Percentiles rank a stretch among this genome's conserved stretches.
phyloP scores from a whole-genome alignment of 2,113 vertebrate genomes.

The Ptilorrhoa leucosticta region DNA sequence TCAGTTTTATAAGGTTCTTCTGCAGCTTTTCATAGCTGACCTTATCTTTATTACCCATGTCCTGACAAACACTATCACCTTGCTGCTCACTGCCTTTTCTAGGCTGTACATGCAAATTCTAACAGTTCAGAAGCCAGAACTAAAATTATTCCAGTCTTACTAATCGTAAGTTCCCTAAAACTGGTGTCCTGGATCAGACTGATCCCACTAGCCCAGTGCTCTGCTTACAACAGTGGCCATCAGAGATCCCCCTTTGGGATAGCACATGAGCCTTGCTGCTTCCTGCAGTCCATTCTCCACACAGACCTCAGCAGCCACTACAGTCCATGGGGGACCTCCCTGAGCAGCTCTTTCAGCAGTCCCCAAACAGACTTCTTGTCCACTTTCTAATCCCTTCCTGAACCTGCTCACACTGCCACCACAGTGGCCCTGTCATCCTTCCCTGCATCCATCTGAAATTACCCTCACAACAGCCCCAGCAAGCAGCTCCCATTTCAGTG shows the following conservation, averaged over 20 bases:
- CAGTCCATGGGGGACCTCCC: rapidly evolving
- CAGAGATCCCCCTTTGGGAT: not conserved
- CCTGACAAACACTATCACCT: not conserved
- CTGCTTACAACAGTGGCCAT: not conserved
- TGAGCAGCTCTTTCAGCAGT: not conserved
- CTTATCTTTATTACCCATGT: not conserved
- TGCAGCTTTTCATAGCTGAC: not conserved
- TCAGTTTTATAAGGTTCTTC: not conserved
- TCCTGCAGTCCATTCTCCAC: not conserved
- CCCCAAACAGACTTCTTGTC: not conserved
- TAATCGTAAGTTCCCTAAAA: not conserved
- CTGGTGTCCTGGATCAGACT: not conserved
- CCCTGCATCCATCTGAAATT: not conserved
- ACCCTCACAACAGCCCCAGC: not conserved
- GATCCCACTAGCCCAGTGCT: rapidly evolving
- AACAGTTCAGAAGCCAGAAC: not conserved
- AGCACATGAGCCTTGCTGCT: not conserved
- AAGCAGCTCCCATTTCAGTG: not conserved
- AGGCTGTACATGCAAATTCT: not conserved
- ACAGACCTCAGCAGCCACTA: not conserved
- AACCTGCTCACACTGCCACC: not conserved
- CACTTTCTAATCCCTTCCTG: not conserved
- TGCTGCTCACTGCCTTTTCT: not conserved
- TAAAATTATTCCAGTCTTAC: not conserved
- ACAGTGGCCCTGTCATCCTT: not conserved